Conservation (phyloP, 2,888 invertebrate genomes). For the Tachystola acroxantha region DNA sequence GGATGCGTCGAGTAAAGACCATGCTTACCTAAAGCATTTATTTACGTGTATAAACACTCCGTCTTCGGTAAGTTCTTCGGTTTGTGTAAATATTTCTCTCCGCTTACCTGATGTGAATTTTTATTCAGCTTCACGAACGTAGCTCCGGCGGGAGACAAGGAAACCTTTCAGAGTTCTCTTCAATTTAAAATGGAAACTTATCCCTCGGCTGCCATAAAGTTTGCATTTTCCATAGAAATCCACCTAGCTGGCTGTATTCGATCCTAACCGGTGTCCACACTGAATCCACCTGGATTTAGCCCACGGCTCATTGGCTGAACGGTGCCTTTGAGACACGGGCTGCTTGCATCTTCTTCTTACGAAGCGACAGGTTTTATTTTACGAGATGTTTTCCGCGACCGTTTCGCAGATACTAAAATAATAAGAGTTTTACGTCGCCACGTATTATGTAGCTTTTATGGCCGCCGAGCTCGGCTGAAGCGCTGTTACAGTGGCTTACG, state of each 20-base stretch:
- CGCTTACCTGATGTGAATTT: conserved; percentile 65
- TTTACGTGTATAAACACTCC: conserved; percentile 40
- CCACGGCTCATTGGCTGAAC: conserved; percentile 50
- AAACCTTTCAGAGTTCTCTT: conserved; percentile 71
- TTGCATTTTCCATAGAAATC: conserved; percentile 75
- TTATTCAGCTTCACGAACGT: conserved; percentile 57
- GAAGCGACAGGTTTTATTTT: conserved; percentile 66
- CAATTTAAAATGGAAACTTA: conserved; percentile 77
- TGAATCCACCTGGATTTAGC: conserved; percentile 70
- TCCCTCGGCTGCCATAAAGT: conserved; percentile 75
- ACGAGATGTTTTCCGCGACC: conserved; percentile 70
- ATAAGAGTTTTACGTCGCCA: conserved; percentile 73
- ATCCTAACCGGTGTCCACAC: conserved; percentile 69
- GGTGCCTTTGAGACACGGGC: conserved; percentile 38
- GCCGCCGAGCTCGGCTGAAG: conserved; percentile 62
- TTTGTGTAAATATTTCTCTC: conserved; percentile 65
- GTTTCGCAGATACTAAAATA: conserved; percentile 76
- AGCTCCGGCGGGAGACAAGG: conserved; percentile 62
- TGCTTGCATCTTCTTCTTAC: conserved; percentile 48
- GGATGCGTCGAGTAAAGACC: conserved; percentile 13
- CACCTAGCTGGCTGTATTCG: conserved; percentile 59
- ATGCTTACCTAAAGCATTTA: conserved; percentile 32
- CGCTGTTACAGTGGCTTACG: conserved; percentile 71
- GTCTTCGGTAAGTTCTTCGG: conserved; percentile 43
- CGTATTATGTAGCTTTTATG: conserved; percentile 75